These are phyloP conservation scores for Miniopterus natalensis DNA, from an alignment of 2,113 vertebrate species.

Conservation along the genomic window DNA sequence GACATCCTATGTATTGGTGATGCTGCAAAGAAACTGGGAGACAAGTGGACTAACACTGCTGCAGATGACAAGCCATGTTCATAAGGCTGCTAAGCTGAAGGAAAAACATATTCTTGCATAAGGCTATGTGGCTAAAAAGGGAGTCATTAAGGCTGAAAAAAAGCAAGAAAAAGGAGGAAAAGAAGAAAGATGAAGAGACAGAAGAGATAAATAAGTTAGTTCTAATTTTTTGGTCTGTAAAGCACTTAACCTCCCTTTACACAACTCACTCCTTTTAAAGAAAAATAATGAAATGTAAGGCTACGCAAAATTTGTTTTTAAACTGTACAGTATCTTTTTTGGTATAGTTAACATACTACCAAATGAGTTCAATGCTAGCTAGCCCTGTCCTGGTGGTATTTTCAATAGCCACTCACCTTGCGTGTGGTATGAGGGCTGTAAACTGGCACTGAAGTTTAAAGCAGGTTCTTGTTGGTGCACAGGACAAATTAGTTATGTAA, in stretches of 20 bases:
- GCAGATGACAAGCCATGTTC: not conserved
- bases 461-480: slow-evolving; percentile 92
- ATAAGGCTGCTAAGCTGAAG: not conserved
- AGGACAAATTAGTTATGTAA: slow-evolving; percentile 91
- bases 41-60: not conserved
- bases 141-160: not conserved
- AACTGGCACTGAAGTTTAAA: slow-evolving; percentile 90
- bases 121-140: not conserved
- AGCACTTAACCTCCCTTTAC: slow-evolving; percentile 83
- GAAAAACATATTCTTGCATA: not conserved
- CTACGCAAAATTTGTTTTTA: slow-evolving; percentile 97
- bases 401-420: slow-evolving; percentile 92
- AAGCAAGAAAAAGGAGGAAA: not conserved
- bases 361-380: not conserved
- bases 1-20: not conserved
- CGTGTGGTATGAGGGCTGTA: slow-evolving; percentile 91
- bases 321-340: not conserved
- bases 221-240: not conserved
- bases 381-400: not conserved
- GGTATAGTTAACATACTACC: not conserved
- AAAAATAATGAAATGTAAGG: slow-evolving; percentile 91
- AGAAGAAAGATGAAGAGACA: not conserved
- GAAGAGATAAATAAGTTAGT: not conserved
- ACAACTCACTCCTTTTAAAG: slow-evolving; percentile 93
- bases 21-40: not conserved